These are phyloP conservation scores for Zygogramma bicolorata DNA, from an alignment of 2,888 invertebrate species.

Conservation along the genomic window DNA sequence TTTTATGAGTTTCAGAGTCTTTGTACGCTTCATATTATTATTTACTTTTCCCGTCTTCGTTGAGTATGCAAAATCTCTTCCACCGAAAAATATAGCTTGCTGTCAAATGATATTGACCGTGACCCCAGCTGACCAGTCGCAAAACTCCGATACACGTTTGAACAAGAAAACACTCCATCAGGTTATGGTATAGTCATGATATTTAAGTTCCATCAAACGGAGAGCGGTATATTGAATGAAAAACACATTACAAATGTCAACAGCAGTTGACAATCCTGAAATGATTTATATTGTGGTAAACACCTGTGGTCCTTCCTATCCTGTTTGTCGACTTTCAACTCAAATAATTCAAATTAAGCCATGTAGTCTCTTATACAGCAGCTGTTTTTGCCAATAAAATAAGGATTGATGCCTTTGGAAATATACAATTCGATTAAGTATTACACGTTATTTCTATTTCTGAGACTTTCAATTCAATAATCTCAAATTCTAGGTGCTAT, in stretches of 20 bases:
- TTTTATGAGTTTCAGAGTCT: not conserved
- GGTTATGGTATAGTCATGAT: constrained; percentile 4
- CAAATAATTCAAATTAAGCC: no score
- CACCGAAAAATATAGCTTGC: not conserved
- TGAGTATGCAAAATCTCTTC: not conserved
- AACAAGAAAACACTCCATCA: constrained; percentile 16
- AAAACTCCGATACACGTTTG: not conserved
- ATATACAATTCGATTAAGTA: no score
- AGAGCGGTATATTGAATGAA: not conserved
- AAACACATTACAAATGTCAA: not conserved
- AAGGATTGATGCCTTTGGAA: no score
- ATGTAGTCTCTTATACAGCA: no score
- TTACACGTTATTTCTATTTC: no score
- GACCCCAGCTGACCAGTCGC: constrained; percentile 17
- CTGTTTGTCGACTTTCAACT: constrained; percentile 16
- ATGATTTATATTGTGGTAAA: constrained; percentile 12
- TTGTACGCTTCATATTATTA: not conserved
- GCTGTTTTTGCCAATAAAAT: no score
- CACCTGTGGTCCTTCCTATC: constrained; percentile 17
- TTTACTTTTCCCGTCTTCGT: not conserved
- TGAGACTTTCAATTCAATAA: no score
- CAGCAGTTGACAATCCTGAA: constrained; percentile 9
- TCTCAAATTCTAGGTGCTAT: no score
- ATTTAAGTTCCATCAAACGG: not conserved
- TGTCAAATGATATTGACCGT: constrained; percentile 6